A percentile compares a stretch with the other conserved stretches of the same genome.
These are phyloP conservation scores for Threskiornis aethiopicus DNA, from an alignment of 2,797 vertebrate genomes.

Conservation along the genomic window DNA sequence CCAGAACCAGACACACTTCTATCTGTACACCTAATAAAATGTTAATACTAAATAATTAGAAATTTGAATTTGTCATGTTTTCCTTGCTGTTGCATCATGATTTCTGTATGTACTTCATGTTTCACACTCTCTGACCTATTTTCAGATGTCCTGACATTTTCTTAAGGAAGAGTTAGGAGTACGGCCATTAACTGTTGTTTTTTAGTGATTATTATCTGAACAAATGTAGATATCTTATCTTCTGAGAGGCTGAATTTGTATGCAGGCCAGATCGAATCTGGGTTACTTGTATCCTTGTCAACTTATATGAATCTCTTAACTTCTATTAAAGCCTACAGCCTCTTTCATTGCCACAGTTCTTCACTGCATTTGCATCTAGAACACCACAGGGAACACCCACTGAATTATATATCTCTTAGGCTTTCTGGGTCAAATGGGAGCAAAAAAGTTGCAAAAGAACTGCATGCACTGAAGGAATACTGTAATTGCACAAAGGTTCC, in stretches of 20 bases:
- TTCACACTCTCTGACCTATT: background rate
- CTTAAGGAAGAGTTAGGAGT: background rate
- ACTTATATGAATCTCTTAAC: slow-evolving; percentile 16
- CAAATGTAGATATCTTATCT: background rate
- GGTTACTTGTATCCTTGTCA: slow-evolving; percentile 31
- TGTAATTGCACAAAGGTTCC: background rate
- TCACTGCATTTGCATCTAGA: background rate
- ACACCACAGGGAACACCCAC: background rate
- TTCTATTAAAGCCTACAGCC: slow-evolving; percentile 20
- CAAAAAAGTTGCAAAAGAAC: background rate
- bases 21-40: background rate
- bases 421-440: slow-evolving; percentile 9
- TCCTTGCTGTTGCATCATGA: background rate
- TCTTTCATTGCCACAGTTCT: background rate
- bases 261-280: background rate
- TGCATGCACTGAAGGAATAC: background rate
- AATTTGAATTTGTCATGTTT: background rate
- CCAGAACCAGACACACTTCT: background rate
- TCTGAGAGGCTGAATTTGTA: background rate
- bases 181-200: background rate
- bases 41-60: background rate
- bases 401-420: background rate
- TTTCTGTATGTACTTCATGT: background rate
- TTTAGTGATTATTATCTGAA: background rate
- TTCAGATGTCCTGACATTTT: background rate